Conservation (phyloP, 1,140 invertebrate genomes). For the Geopemphigus sp. region DNA sequence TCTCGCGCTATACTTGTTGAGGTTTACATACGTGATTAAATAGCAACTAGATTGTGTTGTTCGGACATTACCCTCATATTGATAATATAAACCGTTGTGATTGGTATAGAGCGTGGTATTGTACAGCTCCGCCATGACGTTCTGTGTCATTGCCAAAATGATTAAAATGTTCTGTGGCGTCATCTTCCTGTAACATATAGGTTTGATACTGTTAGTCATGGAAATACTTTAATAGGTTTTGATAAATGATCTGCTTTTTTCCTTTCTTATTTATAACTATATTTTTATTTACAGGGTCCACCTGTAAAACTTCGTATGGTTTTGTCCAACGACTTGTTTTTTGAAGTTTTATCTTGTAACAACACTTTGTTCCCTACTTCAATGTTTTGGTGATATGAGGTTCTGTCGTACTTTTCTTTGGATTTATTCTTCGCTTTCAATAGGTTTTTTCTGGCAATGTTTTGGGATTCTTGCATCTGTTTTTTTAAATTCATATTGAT, state of each 20-base stretch:
- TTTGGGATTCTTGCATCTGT: slow-evolving; percentile 53
- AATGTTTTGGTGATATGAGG: background rate
- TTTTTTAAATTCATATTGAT: slow-evolving; percentile 17
- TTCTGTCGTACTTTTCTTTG: slow-evolving; percentile 54
- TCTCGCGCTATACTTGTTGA: background rate
- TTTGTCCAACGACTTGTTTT: background rate
- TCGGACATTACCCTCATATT: background rate
- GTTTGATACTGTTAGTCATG: background rate
- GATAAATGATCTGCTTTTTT: background rate
- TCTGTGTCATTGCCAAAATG: too few species aligned
- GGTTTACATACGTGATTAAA: background rate
- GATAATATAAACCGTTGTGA: background rate
- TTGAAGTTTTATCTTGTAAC: background rate
- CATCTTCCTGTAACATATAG: too few species aligned
- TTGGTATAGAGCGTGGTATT: too few species aligned
- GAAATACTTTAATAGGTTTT: background rate
- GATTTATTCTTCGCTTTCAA: slow-evolving; percentile 48
- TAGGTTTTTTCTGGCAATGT: slow-evolving; percentile 54
- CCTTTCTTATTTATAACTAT: background rate
- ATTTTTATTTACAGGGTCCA: background rate
- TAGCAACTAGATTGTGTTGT: background rate
- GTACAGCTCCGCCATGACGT: too few species aligned
- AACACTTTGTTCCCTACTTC: background rate
- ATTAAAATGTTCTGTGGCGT: too few species aligned
- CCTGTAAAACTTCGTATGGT: background rate